These are phyloP conservation scores for Apteryx owenii DNA, from an alignment of 2,113 vertebrate genomes.

Conservation along the genomic window DNA sequence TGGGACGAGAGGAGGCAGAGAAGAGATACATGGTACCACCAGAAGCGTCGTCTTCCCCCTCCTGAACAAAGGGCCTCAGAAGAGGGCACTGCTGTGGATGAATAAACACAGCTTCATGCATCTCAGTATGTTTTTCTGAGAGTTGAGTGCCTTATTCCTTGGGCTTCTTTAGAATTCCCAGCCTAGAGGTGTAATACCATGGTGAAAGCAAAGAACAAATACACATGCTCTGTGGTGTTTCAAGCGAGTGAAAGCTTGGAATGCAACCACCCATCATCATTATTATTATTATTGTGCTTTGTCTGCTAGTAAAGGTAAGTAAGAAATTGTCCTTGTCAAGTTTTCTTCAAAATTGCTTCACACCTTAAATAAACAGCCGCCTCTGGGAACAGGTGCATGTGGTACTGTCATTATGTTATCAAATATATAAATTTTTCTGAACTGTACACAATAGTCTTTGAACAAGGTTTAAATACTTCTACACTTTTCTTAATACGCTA, in stretches of 20 bases:
- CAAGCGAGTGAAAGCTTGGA: conserved; percentile 8
- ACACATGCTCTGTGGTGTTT: background rate
- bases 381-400: conserved; percentile 24
- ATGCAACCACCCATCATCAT: background rate
- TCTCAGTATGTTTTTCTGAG: background rate
- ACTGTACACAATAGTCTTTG: background rate
- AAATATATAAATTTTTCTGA: background rate
- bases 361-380: conserved; percentile 32
- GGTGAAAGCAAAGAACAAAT: background rate
- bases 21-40: background rate
- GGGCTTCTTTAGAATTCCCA: background rate
- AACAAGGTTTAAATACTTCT: background rate
- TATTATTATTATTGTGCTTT: background rate
- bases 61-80: background rate
- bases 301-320: background rate
- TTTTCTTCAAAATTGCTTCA: conserved; percentile 32
- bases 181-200: background rate
- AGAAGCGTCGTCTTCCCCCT: background rate
- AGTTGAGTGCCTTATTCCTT: background rate
- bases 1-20: background rate
- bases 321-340: conserved; percentile 14
- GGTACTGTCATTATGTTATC: background rate
- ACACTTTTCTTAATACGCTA: background rate
- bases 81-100: background rate
- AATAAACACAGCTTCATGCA: background rate